Evolutionary conservation across 2,888 invertebrate genomes (phyloP), one percentile per base, ranked within the genome.

Genomic region (Sturmia bella): DNA sequence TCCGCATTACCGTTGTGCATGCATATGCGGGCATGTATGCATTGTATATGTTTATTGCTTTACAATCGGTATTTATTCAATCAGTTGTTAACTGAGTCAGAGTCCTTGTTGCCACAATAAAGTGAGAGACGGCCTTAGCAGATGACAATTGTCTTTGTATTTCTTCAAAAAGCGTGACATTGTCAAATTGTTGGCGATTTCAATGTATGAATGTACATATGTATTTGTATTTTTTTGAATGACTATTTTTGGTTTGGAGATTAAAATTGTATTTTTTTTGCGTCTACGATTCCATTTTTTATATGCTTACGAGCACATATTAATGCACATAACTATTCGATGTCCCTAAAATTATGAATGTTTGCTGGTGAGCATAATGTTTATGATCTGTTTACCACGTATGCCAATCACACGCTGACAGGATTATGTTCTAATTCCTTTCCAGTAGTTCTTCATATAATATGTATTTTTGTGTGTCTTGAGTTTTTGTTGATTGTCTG

Each of bases 81-180:
- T 68, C 72, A 61, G 39, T 59, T 32, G 32, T 41, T 57, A 64
- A 63, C 4, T 56, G 63, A 74, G 56, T 74, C 56, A 45, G 32
- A 32, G 17, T 37, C 15, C 73, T 24, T 63, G 21, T 57, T 72
- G 59, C 39, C 66, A 80, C 77, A 77, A 64, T 77, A 77, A 77
- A 70, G 48, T 43, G 50, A 48, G 39, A 68, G 27, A 48, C 48
- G 61, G 41, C 69, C 54, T 37, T 39, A 64, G 68, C 77, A 82
- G 82, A 82, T 77, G 77, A 75, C 72, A 81, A 73, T 64, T 80
- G n/a, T 41, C 37, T 74, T 84, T 84, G 77, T 84, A 24, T 68
- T 75, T 66, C 61, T 19, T 54, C 64, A 80, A 90, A 87, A 89
- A 88, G 89, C 90, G 89, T 90, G 89, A 89, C 89, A 89, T 89